Conservation (phyloP, 2,888 invertebrate species). For the Hemistola chrysoprasaria region DNA sequence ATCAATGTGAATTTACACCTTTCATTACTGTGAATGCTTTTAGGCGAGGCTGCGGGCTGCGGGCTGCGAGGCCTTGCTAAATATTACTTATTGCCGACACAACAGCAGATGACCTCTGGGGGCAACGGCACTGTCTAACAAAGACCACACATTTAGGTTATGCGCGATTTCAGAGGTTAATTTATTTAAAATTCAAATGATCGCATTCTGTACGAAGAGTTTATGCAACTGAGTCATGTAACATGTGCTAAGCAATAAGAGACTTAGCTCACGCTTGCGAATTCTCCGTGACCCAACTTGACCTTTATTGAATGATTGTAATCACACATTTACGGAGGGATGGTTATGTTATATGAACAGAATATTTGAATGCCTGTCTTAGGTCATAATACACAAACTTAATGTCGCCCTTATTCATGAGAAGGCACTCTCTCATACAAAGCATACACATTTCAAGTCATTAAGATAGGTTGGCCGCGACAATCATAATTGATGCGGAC, state of each 20-base stretch:
- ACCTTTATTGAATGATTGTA: conserved; percentile 30
- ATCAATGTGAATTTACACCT: conserved; percentile 72
- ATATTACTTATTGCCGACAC: conserved; percentile 42
- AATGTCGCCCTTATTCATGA: conserved; percentile 8
- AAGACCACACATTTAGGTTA: conserved; percentile 59
- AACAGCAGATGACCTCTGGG: conserved; percentile 53
- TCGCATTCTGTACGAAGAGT: conserved; percentile 8
- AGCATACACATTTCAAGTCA: conserved; percentile 54
- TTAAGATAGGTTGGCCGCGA: conserved; percentile 56
- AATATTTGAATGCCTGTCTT: too few species aligned
- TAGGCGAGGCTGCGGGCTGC: conserved; percentile 23
- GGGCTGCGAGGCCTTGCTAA: conserved; percentile 52
- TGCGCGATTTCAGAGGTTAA: conserved; percentile 50
- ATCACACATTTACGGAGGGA: conserved; percentile 19
- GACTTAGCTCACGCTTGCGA: conserved; percentile 22
- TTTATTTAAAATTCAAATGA: conserved; percentile 52
- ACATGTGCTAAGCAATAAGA: conserved; percentile 15
- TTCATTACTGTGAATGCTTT: conserved; percentile 48
- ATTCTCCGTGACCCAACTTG: conserved; percentile 25
- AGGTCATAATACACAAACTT: too few species aligned
- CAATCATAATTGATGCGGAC: conserved; percentile 61
- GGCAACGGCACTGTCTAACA: conserved; percentile 56
- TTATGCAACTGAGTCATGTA: conserved; percentile 13
- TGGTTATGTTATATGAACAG: too few species aligned
- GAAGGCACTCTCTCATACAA: too few species aligned